These are phyloP conservation scores for Copsychus sechellarum DNA, from an alignment of 2,113 vertebrate genomes.

Conservation along the genomic window DNA sequence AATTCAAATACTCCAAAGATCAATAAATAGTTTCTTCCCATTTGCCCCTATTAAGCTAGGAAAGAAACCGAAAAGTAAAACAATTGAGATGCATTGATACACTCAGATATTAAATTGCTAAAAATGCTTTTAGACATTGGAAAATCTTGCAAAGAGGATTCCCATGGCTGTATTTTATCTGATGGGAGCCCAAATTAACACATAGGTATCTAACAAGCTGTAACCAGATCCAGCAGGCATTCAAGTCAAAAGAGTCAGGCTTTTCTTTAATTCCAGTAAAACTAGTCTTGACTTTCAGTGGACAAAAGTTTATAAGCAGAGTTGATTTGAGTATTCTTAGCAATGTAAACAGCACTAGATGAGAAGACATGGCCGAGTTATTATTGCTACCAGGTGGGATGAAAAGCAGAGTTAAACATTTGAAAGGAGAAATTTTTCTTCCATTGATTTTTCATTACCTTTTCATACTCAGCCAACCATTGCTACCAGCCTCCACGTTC, in stretches of 20 bases:
- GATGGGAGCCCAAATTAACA: not conserved
- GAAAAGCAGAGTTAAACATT: not conserved
- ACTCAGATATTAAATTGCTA: fast-evolving
- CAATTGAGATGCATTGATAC: not conserved
- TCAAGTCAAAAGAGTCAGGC: not conserved
- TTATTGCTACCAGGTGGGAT: not conserved
- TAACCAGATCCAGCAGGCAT: not conserved
- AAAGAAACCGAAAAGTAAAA: not conserved
- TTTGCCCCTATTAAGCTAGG: not conserved
- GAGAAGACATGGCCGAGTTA: not conserved
- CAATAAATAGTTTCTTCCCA: not conserved
- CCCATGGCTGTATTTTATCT: not conserved
- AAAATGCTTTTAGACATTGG: not conserved
- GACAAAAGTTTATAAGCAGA: not conserved
- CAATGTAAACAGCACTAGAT: not conserved
- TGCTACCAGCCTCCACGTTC: not conserved
- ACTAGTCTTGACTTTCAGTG: not conserved
- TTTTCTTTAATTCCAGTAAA: not conserved
- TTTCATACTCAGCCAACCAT: not conserved
- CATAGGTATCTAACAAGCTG: not conserved
- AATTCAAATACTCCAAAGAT: not conserved
- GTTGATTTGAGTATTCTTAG: not conserved
- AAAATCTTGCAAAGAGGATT: not conserved
- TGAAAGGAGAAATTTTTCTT: not conserved
- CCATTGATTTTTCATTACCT: not conserved